phyloP scores from a whole-genome alignment of 2,797 vertebrate species.

The Phalanger gymnotis region DNA sequence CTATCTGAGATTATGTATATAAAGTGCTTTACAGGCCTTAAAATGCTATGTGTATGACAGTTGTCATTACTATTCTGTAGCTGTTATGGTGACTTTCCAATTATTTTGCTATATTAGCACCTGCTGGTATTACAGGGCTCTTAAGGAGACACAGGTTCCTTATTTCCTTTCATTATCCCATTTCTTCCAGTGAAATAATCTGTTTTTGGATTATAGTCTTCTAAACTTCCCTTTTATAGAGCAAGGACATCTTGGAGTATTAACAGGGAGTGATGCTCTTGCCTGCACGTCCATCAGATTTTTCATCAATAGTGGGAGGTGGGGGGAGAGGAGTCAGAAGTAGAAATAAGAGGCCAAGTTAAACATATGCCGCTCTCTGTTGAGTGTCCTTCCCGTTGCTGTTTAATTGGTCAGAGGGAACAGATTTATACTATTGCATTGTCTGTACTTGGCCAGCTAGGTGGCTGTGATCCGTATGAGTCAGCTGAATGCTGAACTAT shows the following conservation, averaged over 20 bases:
- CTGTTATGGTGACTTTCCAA: not conserved
- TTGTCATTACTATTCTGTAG: not conserved
- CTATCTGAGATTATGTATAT: not conserved
- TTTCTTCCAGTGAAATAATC: not conserved
- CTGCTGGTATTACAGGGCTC: not conserved
- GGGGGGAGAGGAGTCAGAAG: not conserved
- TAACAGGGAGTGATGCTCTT: not conserved
- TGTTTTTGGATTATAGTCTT: not conserved
- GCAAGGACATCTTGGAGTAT: not conserved
- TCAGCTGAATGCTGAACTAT: not conserved
- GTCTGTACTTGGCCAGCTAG: not conserved
- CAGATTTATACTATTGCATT: not conserved
- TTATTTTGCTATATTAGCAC: not conserved
- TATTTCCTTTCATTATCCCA: not conserved
- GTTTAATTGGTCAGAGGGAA: no score
- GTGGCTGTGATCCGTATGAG: not conserved
- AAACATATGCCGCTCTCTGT: not conserved
- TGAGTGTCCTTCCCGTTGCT: not conserved
- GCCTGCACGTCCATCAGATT: not conserved
- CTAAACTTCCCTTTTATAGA: not conserved
- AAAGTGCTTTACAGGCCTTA: not conserved
- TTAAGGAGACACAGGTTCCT: not conserved
- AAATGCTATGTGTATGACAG: not conserved
- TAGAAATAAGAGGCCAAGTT: not conserved
- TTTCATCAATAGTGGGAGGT: not conserved